These are phyloP conservation scores for Lophius americanus DNA, from an alignment of 2,797 vertebrate species.

Conservation along the genomic window DNA sequence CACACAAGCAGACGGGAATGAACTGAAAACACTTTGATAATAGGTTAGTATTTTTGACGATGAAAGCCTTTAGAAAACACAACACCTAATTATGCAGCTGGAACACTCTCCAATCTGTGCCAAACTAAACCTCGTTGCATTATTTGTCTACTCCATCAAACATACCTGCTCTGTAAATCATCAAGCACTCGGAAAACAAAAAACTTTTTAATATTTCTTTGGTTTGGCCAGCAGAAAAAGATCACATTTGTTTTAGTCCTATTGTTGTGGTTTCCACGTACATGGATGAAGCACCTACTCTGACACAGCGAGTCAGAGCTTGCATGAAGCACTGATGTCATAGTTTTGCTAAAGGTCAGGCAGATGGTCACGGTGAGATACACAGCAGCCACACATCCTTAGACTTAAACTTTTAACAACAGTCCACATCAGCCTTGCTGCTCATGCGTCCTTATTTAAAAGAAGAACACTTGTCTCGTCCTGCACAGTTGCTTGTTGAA, in stretches of 20 bases:
- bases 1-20: slow-evolving; percentile 42
- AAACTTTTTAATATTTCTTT: not conserved
- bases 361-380: too few species aligned
- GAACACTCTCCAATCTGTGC: slow-evolving; percentile 44
- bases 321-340: too few species aligned
- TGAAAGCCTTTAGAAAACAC: slow-evolving; percentile 32
- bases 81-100: slow-evolving; percentile 40
- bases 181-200: not conserved
- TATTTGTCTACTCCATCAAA: not conserved
- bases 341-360: too few species aligned
- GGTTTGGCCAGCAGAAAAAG: too few species aligned
- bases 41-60: slow-evolving; percentile 46
- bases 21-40: slow-evolving; percentile 43
- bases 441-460: not conserved
- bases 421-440: not conserved
- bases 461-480: not conserved
- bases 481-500: not conserved
- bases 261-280: too few species aligned
- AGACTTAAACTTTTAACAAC: not conserved
- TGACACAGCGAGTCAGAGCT: too few species aligned
- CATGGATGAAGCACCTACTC: too few species aligned
- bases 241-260: too few species aligned
- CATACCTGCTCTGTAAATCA: not conserved
- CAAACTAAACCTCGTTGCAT: not conserved
- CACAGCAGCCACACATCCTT: not conserved